These are phyloP conservation scores for Copidosoma floridanum DNA, from an alignment of 1,140 invertebrate species.

Conservation along the genomic window DNA sequence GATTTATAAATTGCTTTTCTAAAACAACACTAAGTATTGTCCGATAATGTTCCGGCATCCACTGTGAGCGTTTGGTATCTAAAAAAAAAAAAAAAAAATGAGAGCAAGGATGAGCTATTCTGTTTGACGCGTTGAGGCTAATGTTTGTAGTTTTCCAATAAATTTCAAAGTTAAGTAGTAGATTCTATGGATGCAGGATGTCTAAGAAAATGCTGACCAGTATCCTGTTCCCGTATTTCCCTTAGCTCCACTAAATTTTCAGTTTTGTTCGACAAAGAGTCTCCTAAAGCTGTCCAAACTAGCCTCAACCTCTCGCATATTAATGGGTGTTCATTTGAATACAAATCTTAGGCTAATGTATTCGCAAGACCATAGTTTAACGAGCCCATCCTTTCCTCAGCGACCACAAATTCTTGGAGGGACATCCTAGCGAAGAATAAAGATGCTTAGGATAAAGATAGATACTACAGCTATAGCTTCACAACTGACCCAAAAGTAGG, in stretches of 20 bases:
- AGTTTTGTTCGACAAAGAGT: background rate
- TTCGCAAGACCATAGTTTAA: too few species aligned
- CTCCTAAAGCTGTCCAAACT: background rate
- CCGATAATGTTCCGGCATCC: too few species aligned
- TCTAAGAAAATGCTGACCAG: slow-evolving; percentile 25
- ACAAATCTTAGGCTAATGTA: slow-evolving; percentile 57
- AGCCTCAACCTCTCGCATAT: slow-evolving; percentile 39
- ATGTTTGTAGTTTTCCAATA: too few species aligned
- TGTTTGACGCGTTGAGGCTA: too few species aligned
- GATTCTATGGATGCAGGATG: too few species aligned
- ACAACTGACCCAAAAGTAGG: too few species aligned
- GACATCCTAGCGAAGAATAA: background rate
- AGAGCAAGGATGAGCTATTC: too few species aligned
- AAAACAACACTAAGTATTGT: too few species aligned
- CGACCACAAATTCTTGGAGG: too few species aligned
- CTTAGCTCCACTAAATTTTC: slow-evolving; percentile 20
- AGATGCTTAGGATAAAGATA: slow-evolving; percentile 28
- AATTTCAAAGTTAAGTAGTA: too few species aligned
- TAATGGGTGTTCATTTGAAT: slow-evolving; percentile 59
- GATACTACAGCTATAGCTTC: slow-evolving; percentile 37
- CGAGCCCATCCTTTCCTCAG: too few species aligned
- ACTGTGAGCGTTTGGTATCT: background rate
- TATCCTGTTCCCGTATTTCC: slow-evolving; percentile 13
- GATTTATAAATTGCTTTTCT: too few species aligned
- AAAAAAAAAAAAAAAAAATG: slow-evolving; percentile 10